phyloP scores from a whole-genome alignment of 2,888 invertebrate genomes.

The Heliconius aoede region DNA sequence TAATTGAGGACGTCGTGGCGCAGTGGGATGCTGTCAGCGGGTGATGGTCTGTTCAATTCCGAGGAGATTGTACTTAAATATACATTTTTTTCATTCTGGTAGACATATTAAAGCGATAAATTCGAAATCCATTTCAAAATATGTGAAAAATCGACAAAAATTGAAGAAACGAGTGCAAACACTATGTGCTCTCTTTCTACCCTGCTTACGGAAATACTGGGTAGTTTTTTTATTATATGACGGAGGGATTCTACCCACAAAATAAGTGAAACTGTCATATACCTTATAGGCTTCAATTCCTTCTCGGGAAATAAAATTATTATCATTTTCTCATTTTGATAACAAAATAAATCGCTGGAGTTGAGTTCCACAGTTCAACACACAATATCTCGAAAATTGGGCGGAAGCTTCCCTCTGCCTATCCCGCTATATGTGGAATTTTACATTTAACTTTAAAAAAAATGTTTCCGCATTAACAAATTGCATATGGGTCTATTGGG shows the following conservation, averaged over 20 bases:
- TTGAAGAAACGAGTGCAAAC: too few relatives aligned
- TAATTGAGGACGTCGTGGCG: constrained; percentile 10
- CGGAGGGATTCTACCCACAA: too few relatives aligned
- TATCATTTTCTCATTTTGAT: too few relatives aligned
- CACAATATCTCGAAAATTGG: too few relatives aligned
- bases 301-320: too few relatives aligned
- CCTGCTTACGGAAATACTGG: too few relatives aligned
- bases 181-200: too few relatives aligned
- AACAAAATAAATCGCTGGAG: background rate
- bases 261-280: too few relatives aligned
- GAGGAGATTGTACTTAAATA: background rate
- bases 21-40: background rate
- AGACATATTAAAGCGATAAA: background rate
- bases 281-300: too few relatives aligned
- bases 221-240: too few relatives aligned
- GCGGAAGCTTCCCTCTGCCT: background rate
- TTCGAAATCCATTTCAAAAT: too few relatives aligned
- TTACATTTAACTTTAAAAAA: background rate
- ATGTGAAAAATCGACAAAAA: too few relatives aligned
- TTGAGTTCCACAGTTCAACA: background rate
- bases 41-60: background rate
- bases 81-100: background rate
- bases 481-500: background rate
- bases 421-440: background rate
- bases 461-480: background rate